phyloP scores from a whole-genome alignment of 2,113 vertebrate genomes.

The Chionomys nivalis region DNA sequence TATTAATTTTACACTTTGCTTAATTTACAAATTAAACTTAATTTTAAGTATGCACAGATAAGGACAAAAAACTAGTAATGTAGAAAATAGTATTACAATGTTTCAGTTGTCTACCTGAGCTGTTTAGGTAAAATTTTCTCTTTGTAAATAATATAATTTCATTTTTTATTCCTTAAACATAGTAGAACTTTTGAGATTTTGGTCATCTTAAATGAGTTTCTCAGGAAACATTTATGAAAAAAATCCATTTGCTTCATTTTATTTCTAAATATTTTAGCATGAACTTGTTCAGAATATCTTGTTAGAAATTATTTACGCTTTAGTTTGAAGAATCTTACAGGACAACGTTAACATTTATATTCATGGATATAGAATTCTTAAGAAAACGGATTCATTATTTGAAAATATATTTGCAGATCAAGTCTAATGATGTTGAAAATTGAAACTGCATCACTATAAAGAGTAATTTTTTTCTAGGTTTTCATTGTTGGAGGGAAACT shows the following conservation, averaged over 20 bases:
- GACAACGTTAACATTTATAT: not conserved
- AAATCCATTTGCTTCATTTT: not conserved
- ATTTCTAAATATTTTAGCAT: not conserved
- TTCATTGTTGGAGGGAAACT: not conserved
- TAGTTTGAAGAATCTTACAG: not conserved
- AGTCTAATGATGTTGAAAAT: not conserved
- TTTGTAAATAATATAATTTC: not conserved
- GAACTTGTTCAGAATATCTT: not conserved
- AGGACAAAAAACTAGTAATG: not conserved
- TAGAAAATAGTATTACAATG: not conserved
- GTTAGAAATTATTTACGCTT: not conserved
- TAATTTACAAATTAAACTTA: not conserved
- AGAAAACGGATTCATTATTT: not conserved
- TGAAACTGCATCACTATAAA: not conserved
- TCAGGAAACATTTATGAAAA: not conserved
- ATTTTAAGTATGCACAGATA: not conserved
- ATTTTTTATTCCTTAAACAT: not conserved
- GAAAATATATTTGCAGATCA: not conserved
- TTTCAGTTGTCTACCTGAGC: not conserved
- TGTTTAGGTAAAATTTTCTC: not conserved
- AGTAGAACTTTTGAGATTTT: not conserved
- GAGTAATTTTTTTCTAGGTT: not conserved
- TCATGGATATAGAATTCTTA: no score
- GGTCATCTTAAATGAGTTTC: not conserved
- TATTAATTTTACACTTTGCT: not conserved